phyloP scores from a whole-genome alignment of 2,113 vertebrate genomes.

The Miniopterus natalensis region DNA sequence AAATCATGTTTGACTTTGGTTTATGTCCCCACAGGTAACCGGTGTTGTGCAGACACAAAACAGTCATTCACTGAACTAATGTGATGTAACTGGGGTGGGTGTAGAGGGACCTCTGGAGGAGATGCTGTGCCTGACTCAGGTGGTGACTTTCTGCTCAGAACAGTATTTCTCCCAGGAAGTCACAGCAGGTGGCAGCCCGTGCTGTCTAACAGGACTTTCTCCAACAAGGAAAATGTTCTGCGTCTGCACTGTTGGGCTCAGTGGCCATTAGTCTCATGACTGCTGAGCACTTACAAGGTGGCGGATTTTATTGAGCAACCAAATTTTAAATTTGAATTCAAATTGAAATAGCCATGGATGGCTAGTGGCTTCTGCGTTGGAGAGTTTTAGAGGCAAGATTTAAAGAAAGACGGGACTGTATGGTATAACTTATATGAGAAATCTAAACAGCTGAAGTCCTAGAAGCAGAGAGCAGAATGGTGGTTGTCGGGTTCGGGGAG shows the following conservation, averaged over 20 bases:
- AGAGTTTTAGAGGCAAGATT: neutral
- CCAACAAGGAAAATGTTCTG: neutral
- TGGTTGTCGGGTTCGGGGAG: fast-evolving
- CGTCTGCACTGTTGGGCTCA: fast-evolving
- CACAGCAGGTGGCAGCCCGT: too few relatives aligned
- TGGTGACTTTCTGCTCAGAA: neutral
- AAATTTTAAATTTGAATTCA: neutral
- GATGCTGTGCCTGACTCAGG: neutral
- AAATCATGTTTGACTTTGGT: neutral
- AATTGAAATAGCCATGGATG: neutral
- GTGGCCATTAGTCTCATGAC: neutral
- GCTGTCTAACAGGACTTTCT: neutral
- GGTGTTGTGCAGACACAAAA: neutral
- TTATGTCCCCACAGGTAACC: neutral
- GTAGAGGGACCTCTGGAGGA: neutral
- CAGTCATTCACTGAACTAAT: neutral
- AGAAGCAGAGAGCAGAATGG: neutral
- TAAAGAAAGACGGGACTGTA: neutral
- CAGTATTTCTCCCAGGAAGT: neutral
- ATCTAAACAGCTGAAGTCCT: neutral
- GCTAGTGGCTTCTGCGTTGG: neutral
- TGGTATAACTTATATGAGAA: neutral
- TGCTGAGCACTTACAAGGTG: neutral
- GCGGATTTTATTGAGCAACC: neutral
- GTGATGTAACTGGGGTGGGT: fast-evolving